These are phyloP conservation scores for Meleagris gallopavo DNA, from an alignment of 2,113 vertebrate species.

Conservation along the genomic window DNA sequence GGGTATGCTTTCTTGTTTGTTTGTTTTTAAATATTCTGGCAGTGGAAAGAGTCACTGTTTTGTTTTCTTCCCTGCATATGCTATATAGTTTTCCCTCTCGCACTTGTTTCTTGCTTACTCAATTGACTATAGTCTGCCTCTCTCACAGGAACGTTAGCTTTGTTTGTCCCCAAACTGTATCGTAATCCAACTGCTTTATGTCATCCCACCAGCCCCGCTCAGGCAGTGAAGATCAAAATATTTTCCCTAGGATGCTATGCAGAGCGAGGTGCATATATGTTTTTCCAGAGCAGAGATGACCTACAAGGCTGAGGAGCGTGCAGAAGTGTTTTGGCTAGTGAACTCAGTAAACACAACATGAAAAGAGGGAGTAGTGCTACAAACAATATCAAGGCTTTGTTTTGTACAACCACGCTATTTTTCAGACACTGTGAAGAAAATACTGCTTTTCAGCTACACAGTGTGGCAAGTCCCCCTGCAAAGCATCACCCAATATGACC, in stretches of 20 bases:
- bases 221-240: conserved; percentile 17
- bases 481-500: background rate
- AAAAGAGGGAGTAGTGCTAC: conserved; percentile 19
- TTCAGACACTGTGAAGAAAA: conserved; percentile 38
- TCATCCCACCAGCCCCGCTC: conserved; percentile 49
- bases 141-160: conserved; percentile 51
- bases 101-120: conserved; percentile 62
- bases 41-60: conserved; percentile 66
- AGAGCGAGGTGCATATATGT: background rate
- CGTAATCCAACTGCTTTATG: conserved; percentile 66
- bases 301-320: conserved; percentile 10
- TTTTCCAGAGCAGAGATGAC: conserved; percentile 2
- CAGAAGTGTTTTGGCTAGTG: conserved; percentile 51
- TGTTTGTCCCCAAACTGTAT: conserved; percentile 67
- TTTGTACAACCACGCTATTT: conserved; percentile 15
- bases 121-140: conserved; percentile 65
- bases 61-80: conserved; percentile 70
- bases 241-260: background rate
- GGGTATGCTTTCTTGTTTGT: conserved; percentile 52
- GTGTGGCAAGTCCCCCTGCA: background rate
- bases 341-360: background rate
- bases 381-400: conserved; percentile 61
- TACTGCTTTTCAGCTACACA: background rate
- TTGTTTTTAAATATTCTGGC: conserved; percentile 69
- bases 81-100: conserved; percentile 60